Percentiles rank a stretch among this genome's conserved stretches.
These are phyloP conservation scores for Neuroterus valhalla DNA, from an alignment of 1,140 invertebrate genomes.

Conservation along the genomic window DNA sequence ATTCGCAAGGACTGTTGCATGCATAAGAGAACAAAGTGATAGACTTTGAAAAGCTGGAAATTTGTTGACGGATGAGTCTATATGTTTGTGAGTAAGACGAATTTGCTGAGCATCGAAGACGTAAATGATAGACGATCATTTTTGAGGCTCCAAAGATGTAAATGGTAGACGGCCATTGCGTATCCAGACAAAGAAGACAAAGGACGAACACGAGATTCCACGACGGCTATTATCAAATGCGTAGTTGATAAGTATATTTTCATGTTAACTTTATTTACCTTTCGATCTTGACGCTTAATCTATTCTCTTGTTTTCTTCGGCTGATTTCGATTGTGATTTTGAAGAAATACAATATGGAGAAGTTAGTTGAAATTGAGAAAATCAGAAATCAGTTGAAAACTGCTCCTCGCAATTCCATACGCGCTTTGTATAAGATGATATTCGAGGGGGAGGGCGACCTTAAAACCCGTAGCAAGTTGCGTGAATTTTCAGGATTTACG, in stretches of 20 bases:
- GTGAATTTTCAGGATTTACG: constrained; percentile 32
- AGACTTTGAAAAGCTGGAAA: neutral
- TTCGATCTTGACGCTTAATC: too few species aligned
- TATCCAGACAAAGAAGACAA: too few species aligned
- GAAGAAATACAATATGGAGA: constrained; percentile 6
- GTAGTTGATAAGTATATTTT: neutral
- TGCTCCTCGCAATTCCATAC: too few species aligned
- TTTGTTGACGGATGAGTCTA: too few species aligned
- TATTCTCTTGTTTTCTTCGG: neutral
- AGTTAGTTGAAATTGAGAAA: neutral
- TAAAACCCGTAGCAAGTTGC: constrained; percentile 28
- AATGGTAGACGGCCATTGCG: too few species aligned
- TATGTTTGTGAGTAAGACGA: neutral
- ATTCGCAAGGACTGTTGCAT: neutral
- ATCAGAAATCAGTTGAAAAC: neutral
- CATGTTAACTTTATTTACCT: too few species aligned
- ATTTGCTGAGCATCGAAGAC: neutral
- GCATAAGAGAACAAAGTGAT: neutral
- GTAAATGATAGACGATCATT: neutral
- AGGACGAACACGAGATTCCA: too few species aligned
- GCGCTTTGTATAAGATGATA: constrained; percentile 15
- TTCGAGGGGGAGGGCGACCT: constrained; percentile 23
- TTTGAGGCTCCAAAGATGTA: too few species aligned
- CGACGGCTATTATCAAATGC: neutral
- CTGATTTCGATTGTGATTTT: neutral